A percentile compares a stretch with the other conserved stretches of the same genome.
Conservation (phyloP, 2,797 vertebrate genomes). For the Paramormyrops hopkinsi region DNA sequence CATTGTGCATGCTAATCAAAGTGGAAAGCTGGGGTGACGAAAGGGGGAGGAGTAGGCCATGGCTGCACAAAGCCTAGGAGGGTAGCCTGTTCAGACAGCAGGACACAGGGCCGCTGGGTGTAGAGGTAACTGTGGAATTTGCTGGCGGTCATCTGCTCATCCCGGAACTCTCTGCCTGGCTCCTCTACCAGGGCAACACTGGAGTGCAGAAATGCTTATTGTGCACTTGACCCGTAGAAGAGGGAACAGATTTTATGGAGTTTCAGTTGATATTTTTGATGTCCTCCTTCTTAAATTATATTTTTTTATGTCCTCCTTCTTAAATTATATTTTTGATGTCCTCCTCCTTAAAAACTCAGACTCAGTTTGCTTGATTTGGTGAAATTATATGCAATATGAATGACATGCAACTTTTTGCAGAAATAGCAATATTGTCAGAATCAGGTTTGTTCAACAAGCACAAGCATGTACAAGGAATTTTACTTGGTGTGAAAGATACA, state of each 20-base stretch:
- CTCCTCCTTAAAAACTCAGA: not conserved
- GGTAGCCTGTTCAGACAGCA: constrained; percentile 47
- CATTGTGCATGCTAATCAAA: constrained; percentile 99
- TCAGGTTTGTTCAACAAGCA: not conserved
- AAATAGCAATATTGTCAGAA: not conserved
- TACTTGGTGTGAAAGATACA: not conserved
- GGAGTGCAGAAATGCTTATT: not conserved
- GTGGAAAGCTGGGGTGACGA: constrained; percentile 97
- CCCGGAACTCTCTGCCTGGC: constrained; percentile 53
- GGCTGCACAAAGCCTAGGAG: constrained; percentile 79
- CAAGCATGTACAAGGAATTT: not conserved
- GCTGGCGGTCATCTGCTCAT: constrained; percentile 59
- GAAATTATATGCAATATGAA: not conserved
- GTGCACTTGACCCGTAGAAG: not conserved
- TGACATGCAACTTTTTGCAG: not conserved
- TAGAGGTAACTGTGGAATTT: constrained; percentile 44
- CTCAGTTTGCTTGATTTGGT: not conserved
- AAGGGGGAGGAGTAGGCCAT: constrained; percentile 85
- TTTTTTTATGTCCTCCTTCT: too few species aligned
- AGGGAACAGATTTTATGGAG: not conserved
- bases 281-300: not conserved
- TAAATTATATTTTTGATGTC: too few species aligned
- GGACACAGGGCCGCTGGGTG: constrained; percentile 19
- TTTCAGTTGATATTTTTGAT: not conserved
- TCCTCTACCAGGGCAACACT: not conserved